Base-by-base conservation (phyloP, 2,113 vertebrate species). In the Neodontobutis hainanensis region DNA sequence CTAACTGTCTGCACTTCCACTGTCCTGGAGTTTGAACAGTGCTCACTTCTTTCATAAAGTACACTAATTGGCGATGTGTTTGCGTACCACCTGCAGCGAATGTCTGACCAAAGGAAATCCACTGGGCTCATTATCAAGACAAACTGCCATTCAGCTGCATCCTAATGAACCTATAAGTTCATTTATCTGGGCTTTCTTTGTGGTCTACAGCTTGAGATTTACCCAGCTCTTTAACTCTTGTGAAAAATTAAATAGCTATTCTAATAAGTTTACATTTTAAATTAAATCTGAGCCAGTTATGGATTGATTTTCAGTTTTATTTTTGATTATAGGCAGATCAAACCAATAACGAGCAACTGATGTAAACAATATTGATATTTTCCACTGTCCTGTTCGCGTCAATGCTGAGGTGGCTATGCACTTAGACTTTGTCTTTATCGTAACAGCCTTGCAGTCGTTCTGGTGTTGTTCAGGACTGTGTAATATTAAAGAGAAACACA, bases 81-180 rank as follows among this genome's bases (percentile, higher is more conserved):
- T 65, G 36, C n/a, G 27, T 49, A 72, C 68, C 76, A 27, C 70
- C 62, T 70, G 61, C 50, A 15, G 75, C 45, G 43, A 47, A 19
- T 16, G 67, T 44, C 56, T 65, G 34, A 65, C 52, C 27, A 51
- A 59, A 53, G 61, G n/a, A 61, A 58, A 70, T 16, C 60, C 55
- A 46, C 47, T 3, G n/a, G 59, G 47, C 45, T 84, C 76, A 49
- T 76, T 82, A 76, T 44, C 44, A 12, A 74, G 71, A 84, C 38
- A 38, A 74, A 83, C 35, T 53, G 55, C 47, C 66, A 57, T 36
- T 40, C 48, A 65, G 36, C 6, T 67, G 51, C 62, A 75, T 1
- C 15, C 4, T 44, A 52, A 71, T 57, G 52, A 69, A 35, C 15
- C 44, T 4, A 1, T 52, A 10, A 68, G 44, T 16, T 43, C 8